phyloP scores from a whole-genome alignment of 92 coral and sea anemone genomes.

The Zoanthus sociatus region DNA sequence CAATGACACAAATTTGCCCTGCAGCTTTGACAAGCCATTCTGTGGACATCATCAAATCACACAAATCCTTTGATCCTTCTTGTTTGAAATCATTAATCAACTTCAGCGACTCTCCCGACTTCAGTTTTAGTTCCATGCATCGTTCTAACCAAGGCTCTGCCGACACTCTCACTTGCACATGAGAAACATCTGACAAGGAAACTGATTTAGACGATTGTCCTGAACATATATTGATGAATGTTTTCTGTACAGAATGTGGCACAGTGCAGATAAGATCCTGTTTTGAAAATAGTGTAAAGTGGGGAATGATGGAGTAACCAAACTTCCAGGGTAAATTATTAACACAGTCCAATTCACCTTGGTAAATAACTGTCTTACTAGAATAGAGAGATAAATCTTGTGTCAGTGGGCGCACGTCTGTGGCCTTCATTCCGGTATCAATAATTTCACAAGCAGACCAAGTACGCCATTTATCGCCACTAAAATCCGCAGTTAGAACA shows the following conservation, averaged over 20 bases:
- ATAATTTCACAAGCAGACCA: constrained; percentile 58
- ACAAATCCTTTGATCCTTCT: constrained; percentile 61
- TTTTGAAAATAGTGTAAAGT: constrained; percentile 69
- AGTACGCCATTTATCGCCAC: constrained; percentile 16
- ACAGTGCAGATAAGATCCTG: constrained; percentile 57
- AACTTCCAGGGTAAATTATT: constrained; percentile 72
- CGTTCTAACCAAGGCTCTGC: constrained; percentile 80
- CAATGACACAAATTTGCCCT: constrained; percentile 69
- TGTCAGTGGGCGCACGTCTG: constrained; percentile 59
- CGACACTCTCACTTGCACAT: constrained; percentile 69
- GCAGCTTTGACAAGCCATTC: constrained; percentile 87
- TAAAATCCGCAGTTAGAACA: constrained; percentile 60
- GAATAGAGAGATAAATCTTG: constrained; percentile 50
- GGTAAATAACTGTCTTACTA: constrained; percentile 32
- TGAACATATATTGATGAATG: constrained; percentile 57
- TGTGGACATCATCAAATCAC: constrained; percentile 75
- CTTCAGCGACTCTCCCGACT: constrained; percentile 57
- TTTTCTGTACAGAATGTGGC: constrained; percentile 31
- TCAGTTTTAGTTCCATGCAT: constrained; percentile 65
- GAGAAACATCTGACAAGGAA: constrained; percentile 54
- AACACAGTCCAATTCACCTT: constrained; percentile 81
- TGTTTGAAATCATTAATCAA: constrained; percentile 58
- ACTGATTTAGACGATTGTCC: constrained; percentile 62
- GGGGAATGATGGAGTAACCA: constrained; percentile 65
- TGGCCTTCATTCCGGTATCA: constrained; percentile 64